Evolutionary conservation across 2,888 invertebrate genomes (phyloP), one percentile per base, ranked within the genome.

Genomic region (Andrena praecox): DNA sequence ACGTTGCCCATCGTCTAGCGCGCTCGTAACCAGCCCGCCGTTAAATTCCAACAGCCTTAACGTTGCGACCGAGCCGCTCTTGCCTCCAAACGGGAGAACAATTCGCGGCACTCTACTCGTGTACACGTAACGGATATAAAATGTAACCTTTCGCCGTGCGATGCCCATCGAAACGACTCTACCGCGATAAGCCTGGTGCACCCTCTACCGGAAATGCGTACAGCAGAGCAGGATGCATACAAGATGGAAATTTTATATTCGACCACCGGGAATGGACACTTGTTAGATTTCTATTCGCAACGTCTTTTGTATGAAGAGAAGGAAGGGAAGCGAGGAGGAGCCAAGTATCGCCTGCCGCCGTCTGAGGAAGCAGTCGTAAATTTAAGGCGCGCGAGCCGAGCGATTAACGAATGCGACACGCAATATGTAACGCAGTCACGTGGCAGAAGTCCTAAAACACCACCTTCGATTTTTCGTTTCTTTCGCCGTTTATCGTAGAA

Each of bases 161-260:
- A 78, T 50, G 86, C 84, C 84, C 87, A 87, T 88, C 82, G 79
- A 87, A 88, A 85, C 82, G 80, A 88, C 84, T 88, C 88, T 77
- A 50, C 68, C 54, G 54, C 59, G 69, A n/a, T 5, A 33, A 73
- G 48, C 24, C 42, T 48, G 48, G 68, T 77, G 72, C 67, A 56
- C 74, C 74, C 71, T 72, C 54, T 54, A 72, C 29, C 54, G 74
- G 63, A 69, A 86, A 75, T 74, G 71, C 67, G 66, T 79, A 62
- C 50, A 71, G 8, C 16, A 54, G 67, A 48, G 60, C 54, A 24
- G 42, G 67, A 59, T 29, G 54, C n/a, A 16, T 33, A 50, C 31
- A 8, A 16, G 8, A 29, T 6, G 29, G 56, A 71, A 69, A 8
- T 72, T 73, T 67, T 78, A 31, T 67, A 60, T 63, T 68, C 35